A percentile compares a stretch with the other conserved stretches of the same genome.
Evolutionary conservation across 1,140 invertebrate genomes (phyloP).

Genomic region (Potamilus streckersoni): DNA sequence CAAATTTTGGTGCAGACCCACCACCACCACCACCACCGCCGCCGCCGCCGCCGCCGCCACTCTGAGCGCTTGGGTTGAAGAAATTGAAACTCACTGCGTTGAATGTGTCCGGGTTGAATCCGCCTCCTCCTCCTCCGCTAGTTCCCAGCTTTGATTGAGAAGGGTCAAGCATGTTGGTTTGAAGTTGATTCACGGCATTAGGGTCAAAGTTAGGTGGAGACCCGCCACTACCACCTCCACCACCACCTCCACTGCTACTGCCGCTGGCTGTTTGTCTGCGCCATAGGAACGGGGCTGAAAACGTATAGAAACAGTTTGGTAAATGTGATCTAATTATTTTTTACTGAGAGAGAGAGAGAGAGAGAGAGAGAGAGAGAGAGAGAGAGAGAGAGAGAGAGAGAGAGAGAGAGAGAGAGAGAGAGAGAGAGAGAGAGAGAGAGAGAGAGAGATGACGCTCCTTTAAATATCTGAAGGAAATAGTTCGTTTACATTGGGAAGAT

Average conservation of each 20-base stretch:
- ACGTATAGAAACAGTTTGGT: too few species aligned
- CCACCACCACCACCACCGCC: constrained; percentile 14
- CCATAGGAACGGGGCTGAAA: too few species aligned
- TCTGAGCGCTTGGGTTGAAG: constrained; percentile 13
- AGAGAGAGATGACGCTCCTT: too few species aligned
- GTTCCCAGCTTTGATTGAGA: constrained; percentile 10
- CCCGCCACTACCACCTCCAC: constrained; percentile 9
- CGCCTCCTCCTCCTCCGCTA: constrained; percentile 1
- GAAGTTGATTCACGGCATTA: constrained; percentile 17
- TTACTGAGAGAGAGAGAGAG: too few species aligned
- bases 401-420: too few species aligned
- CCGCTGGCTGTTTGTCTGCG: background rate
- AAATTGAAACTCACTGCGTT: constrained; percentile 12
- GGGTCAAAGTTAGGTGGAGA: constrained; percentile 21
- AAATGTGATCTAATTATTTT: too few species aligned
- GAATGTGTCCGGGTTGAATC: constrained; percentile 16
- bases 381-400: too few species aligned
- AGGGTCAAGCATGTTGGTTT: constrained; percentile 18
- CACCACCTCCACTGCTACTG: constrained; percentile 8
- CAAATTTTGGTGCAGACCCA: constrained; percentile 15
- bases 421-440: too few species aligned
- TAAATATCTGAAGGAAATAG: too few species aligned
- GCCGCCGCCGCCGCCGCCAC: constrained; percentile 4
- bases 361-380: too few species aligned
- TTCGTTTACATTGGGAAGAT: too few species aligned